Evolutionary conservation across 2,888 invertebrate species (phyloP).

Genomic region (Yponomeuta malinellus): DNA sequence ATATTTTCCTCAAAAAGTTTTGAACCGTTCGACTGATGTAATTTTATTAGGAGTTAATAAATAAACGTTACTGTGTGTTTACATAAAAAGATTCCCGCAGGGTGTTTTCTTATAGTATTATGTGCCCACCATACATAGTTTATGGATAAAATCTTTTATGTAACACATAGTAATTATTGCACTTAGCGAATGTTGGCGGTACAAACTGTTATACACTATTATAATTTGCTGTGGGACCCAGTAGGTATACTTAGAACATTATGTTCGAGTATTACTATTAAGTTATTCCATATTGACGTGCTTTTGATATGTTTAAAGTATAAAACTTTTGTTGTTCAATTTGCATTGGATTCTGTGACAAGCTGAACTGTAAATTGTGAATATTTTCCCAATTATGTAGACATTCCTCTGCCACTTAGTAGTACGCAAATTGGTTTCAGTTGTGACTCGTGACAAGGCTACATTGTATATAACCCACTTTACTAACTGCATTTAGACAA

Average conservation of each 20-base stretch:
- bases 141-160: slow-evolving; percentile 29
- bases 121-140: slow-evolving; percentile 29
- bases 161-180: slow-evolving; percentile 43
- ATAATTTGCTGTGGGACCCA: slow-evolving; percentile 64
- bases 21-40: slow-evolving; percentile 52
- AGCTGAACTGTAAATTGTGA: slow-evolving; percentile 29
- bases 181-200: slow-evolving; percentile 69
- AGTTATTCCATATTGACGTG: slow-evolving; percentile 66
- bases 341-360: slow-evolving; percentile 28
- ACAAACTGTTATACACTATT: slow-evolving; percentile 49
- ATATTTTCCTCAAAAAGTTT: slow-evolving; percentile 15
- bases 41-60: slow-evolving; percentile 35
- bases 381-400: slow-evolving; percentile 36
- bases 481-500: slow-evolving; percentile 34
- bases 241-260: slow-evolving; percentile 57
- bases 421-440: slow-evolving; percentile 17
- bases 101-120: slow-evolving; percentile 37
- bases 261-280: slow-evolving; percentile 67
- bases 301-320: slow-evolving; percentile 43
- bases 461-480: slow-evolving; percentile 16
- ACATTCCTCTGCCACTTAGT: slow-evolving; percentile 36
- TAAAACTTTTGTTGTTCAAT: slow-evolving; percentile 4
- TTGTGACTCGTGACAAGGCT: slow-evolving; percentile 3
- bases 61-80: slow-evolving; percentile 36
- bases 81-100: slow-evolving; percentile 41